Evolutionary conservation across 2,113 vertebrate genomes (phyloP).

Genomic region (Abramis brama): DNA sequence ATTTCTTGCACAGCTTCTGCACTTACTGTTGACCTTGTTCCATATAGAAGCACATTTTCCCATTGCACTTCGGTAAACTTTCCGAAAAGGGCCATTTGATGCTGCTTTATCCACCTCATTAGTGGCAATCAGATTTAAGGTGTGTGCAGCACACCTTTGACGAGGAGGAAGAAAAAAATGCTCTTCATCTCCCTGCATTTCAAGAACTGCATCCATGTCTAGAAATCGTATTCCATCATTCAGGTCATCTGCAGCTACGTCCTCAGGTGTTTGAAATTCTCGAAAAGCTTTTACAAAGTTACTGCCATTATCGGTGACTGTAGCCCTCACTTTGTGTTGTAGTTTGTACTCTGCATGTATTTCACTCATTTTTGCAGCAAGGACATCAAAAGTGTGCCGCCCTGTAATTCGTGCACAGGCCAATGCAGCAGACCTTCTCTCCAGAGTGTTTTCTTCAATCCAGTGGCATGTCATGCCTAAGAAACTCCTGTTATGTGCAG

Average conservation of each 20-base stretch:
- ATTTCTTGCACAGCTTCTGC: background rate
- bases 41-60: constrained; percentile 38
- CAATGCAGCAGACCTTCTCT: constrained; percentile 36
- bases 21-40: background rate
- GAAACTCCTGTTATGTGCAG: constrained; percentile 23
- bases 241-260: too few relatives aligned
- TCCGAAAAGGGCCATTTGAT: background rate
- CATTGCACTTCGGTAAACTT: constrained; percentile 39
- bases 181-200: too few relatives aligned
- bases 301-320: constrained; percentile 36
- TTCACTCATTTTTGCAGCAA: constrained; percentile 32
- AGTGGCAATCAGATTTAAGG: constrained; percentile 39
- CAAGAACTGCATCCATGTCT: too few relatives aligned
- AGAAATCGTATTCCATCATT: too few relatives aligned
- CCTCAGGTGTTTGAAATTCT: constrained; percentile 6
- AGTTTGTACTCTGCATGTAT: constrained; percentile 19
- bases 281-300: constrained; percentile 35
- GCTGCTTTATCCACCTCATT: constrained; percentile 43
- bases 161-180: too few relatives aligned
- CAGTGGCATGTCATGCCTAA: background rate
- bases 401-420: constrained; percentile 26
- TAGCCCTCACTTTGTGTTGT: constrained; percentile 26
- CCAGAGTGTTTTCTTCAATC: constrained; percentile 14
- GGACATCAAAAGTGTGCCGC: constrained; percentile 9
- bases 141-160: constrained; percentile 41